A percentile compares a stretch with the other conserved stretches of the same genome.
Conservation (phyloP, 2,888 invertebrate genomes). For the Polydrusus tereticollis region DNA sequence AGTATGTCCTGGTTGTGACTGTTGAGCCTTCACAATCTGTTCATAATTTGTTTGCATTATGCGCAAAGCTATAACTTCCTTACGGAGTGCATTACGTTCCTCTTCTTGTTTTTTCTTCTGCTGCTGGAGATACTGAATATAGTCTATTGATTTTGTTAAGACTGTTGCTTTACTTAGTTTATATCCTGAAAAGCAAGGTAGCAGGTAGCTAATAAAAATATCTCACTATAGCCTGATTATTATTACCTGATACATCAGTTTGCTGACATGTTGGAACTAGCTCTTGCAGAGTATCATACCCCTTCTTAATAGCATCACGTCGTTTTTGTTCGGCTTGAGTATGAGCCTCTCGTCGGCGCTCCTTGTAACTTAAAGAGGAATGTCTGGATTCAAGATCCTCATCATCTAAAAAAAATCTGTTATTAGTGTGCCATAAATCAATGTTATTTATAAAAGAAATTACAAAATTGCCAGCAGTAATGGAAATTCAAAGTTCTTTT, state of each 20-base stretch:
- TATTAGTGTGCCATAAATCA: too few relatives aligned
- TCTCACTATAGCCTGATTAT: neutral
- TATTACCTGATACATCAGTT: constrained; percentile 81
- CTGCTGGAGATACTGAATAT: constrained; percentile 90
- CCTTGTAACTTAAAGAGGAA: constrained; percentile 88
- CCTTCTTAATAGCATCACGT: constrained; percentile 96
- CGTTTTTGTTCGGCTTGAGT: constrained; percentile 97
- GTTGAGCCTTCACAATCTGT: constrained; percentile 96
- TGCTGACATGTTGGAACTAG: constrained; percentile 95
- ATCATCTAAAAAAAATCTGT: constrained; percentile 66
- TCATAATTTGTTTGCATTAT: constrained; percentile 97
- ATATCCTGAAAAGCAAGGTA: constrained; percentile 22
- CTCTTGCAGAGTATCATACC: constrained; percentile 93
- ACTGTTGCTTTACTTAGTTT: constrained; percentile 89
- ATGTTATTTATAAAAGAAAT: too few relatives aligned
- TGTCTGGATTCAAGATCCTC: constrained; percentile 74
- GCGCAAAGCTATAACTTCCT: constrained; percentile 92
- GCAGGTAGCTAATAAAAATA: neutral
- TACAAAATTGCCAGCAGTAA: too few relatives aligned
- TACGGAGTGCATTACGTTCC: constrained; percentile 89
- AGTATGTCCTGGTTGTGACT: constrained; percentile 88
- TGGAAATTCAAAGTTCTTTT: too few relatives aligned
- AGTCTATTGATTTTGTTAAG: constrained; percentile 94
- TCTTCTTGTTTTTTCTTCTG: constrained; percentile 96
- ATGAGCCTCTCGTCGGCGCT: constrained; percentile 93